phyloP scores from a whole-genome alignment of 1,140 invertebrate genomes.

The Bombyx mori region ASM3026992v2 NC_085125.1:10812501-10813000 shows the following conservation, averaged over 20 bases:
- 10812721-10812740: not conserved
- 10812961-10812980: too few relatives aligned
- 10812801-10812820: slow-evolving; percentile 17
- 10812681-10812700: slow-evolving; percentile 4
- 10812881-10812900: too few relatives aligned
- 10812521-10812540: slow-evolving; percentile 61
- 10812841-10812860: slow-evolving; percentile 16
- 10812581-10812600: slow-evolving; percentile 42
- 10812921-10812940: too few relatives aligned
- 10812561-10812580: slow-evolving; percentile 52
- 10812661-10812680: slow-evolving; percentile 19
- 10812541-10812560: slow-evolving; percentile 65
- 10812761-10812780: slow-evolving; percentile 5
- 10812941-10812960: too few relatives aligned
- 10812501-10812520: slow-evolving; percentile 62
- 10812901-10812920: too few relatives aligned
- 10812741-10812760: slow-evolving; percentile 5
- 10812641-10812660: slow-evolving; percentile 25
- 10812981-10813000: too few relatives aligned
- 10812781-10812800: slow-evolving; percentile 9
- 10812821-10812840: slow-evolving; percentile 20
- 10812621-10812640: slow-evolving; percentile 23
- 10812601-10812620: slow-evolving; percentile 28
- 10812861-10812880: slow-evolving; percentile 3
- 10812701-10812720: too few relatives aligned